Evolutionary conservation across 2,888 invertebrate genomes (phyloP).

Genomic region (Erebia epiphron): DNA sequence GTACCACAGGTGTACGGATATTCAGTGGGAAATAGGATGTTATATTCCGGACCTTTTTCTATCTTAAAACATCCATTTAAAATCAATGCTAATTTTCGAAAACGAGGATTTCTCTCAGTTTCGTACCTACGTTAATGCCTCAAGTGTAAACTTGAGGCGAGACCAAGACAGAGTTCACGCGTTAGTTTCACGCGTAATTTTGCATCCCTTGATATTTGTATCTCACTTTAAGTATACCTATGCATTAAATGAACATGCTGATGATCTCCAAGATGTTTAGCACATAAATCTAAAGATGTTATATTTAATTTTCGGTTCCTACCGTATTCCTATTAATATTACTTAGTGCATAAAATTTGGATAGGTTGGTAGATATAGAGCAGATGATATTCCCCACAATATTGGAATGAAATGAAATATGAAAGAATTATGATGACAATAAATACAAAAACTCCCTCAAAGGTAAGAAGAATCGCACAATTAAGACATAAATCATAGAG

Average conservation of each 20-base stretch:
- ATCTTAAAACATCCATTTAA: neutral
- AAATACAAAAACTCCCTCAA: conserved; percentile 60
- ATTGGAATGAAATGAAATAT: conserved; percentile 42
- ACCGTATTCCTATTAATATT: too few species aligned
- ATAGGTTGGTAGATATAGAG: conserved; percentile 25
- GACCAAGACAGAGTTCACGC: too few species aligned
- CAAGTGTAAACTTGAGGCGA: too few species aligned
- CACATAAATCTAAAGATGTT: too few species aligned
- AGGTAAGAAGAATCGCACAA: conserved; percentile 66
- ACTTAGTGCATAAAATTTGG: neutral
- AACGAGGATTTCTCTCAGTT: neutral
- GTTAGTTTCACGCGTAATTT: too few species aligned
- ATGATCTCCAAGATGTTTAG: too few species aligned
- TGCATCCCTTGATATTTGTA: too few species aligned
- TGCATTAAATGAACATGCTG: too few species aligned
- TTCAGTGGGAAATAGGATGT: conserved; percentile 18
- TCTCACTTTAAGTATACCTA: too few species aligned
- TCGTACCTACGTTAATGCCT: neutral
- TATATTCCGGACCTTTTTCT: conserved; percentile 5
- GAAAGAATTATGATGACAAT: conserved; percentile 68
- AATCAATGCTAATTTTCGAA: neutral
- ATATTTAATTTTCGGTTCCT: too few species aligned
- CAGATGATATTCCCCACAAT: conserved; percentile 42
- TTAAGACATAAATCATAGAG: conserved; percentile 81
- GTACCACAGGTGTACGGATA: conserved; percentile 36